Percentiles rank a stretch among this genome's conserved stretches.
Conservation (phyloP, 2,113 vertebrate species). For the Isichthys henryi region DNA sequence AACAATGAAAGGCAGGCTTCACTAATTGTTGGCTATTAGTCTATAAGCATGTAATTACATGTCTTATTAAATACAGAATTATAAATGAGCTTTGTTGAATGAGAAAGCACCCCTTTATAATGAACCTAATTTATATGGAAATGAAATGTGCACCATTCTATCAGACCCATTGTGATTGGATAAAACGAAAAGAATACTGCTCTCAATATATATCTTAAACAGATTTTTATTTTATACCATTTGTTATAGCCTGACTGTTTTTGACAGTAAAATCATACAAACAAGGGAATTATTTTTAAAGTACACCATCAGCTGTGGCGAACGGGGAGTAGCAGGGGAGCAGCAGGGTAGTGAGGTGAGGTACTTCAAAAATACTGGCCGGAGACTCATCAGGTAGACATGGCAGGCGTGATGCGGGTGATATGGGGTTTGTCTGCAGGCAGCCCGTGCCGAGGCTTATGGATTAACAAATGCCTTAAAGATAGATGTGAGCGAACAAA, state of each 20-base stretch:
- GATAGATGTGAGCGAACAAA: background rate
- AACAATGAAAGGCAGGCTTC: conserved; percentile 27
- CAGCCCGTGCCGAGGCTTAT: background rate
- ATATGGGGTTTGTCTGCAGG: background rate
- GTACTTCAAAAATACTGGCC: background rate
- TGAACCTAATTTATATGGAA: conserved; percentile 75
- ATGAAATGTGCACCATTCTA: conserved; percentile 62
- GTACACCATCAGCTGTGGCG: background rate
- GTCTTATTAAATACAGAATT: conserved; percentile 75
- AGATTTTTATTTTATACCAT: conserved; percentile 8
- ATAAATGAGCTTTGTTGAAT: conserved; percentile 68
- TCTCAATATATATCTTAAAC: background rate
- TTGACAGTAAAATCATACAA: background rate
- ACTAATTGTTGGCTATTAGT: conserved; percentile 68
- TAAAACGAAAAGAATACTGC: conserved; percentile 30
- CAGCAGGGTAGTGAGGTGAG: background rate
- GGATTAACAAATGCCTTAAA: conserved; percentile 1
- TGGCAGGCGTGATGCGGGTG: background rate
- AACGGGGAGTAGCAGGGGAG: background rate
- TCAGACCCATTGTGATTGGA: conserved; percentile 55
- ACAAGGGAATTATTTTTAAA: background rate
- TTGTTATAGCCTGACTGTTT: background rate
- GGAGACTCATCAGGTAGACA: background rate
- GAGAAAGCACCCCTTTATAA: conserved; percentile 67
- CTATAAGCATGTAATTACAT: conserved; percentile 62